Evolutionary conservation across 2,797 vertebrate genomes (phyloP).

Genomic region (Phoeniculus purpureus): DNA sequence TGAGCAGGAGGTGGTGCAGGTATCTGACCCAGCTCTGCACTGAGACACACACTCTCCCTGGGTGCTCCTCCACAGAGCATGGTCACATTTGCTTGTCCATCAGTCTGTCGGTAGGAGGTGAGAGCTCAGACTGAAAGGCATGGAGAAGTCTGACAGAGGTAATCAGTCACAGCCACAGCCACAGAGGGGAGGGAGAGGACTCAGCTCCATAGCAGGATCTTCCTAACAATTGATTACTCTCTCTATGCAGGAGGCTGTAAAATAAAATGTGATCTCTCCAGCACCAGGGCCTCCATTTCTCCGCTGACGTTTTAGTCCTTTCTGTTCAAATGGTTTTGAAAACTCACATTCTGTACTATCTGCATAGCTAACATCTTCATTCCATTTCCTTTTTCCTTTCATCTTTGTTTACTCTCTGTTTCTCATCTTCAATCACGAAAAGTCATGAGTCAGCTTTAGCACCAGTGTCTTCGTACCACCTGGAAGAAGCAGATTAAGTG

Average conservation of each 20-base stretch:
- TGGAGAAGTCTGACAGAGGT: background rate
- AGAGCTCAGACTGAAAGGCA: constrained; percentile 4
- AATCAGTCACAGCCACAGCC: background rate
- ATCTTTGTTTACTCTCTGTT: constrained; percentile 32
- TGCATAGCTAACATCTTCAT: constrained; percentile 53
- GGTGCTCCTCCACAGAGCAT: background rate
- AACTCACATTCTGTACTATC: constrained; percentile 19
- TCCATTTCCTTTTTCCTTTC: constrained; percentile 45
- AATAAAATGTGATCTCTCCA: constrained; percentile 9
- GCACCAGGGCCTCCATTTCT: background rate
- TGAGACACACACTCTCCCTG: background rate
- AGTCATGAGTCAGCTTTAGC: constrained; percentile 39
- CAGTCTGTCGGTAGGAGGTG: constrained; percentile 9
- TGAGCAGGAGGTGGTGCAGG: background rate
- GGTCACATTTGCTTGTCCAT: background rate
- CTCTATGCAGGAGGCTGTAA: background rate
- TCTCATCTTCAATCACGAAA: constrained; percentile 57
- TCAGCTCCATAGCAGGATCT: background rate
- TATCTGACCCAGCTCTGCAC: background rate
- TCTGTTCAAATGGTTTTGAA: constrained; percentile 1
- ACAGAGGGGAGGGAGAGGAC: background rate
- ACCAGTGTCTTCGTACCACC: constrained; percentile 14
- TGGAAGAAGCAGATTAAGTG: constrained; percentile 53
- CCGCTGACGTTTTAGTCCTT: constrained; percentile 21
- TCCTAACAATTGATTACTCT: constrained; percentile 18